Conservation (phyloP, 1,140 invertebrate species). For the Augochlora pura region DNA sequence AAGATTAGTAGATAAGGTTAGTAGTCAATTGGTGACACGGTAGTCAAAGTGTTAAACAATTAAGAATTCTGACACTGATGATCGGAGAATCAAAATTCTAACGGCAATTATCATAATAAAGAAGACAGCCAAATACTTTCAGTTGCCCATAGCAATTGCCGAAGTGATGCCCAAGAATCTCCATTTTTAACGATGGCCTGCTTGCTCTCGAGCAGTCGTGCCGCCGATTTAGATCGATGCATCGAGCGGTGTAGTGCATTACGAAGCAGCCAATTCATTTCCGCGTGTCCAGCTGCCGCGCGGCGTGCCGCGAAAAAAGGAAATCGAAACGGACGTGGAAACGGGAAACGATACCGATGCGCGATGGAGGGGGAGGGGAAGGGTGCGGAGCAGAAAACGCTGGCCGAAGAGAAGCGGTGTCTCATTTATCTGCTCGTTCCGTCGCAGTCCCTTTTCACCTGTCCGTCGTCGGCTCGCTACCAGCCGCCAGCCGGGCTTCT, state of each 20-base stretch:
- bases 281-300: background rate
- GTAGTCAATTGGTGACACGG: too few relatives aligned
- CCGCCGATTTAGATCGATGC: too few relatives aligned
- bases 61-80: too few relatives aligned
- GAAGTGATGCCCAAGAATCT: too few relatives aligned
- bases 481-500: background rate
- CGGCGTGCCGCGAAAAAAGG: constrained; percentile 10
- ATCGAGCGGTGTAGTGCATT: background rate
- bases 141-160: too few relatives aligned
- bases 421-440: constrained; percentile 35
- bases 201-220: too few relatives aligned
- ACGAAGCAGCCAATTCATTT: constrained; percentile 13
- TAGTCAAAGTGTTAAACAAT: too few relatives aligned
- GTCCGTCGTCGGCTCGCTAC: background rate
- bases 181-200: too few relatives aligned
- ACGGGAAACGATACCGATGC: background rate
- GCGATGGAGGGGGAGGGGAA: background rate
- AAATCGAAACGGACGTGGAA: constrained; percentile 18
- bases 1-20: too few relatives aligned
- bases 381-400: background rate
- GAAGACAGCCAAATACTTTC: too few relatives aligned
- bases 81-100: too few relatives aligned
- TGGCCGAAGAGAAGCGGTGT: background rate
- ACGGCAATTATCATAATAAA: too few relatives aligned
- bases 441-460: background rate